Base-by-base conservation (phyloP, 2,888 invertebrate species). In the Stenodema calcarata region DNA sequence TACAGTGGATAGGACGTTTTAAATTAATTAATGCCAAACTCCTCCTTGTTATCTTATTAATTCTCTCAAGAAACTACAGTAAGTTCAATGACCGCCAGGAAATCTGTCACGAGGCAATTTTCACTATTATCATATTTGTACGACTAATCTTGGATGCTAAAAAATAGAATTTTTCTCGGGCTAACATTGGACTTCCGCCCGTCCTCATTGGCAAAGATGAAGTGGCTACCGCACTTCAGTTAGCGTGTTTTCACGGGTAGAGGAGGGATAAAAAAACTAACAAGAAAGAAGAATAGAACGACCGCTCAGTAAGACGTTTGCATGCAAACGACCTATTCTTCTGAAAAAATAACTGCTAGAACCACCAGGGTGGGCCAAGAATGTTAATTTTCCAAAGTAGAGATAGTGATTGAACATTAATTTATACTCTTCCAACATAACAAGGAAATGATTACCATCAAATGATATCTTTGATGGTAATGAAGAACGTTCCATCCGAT, bases 231-330 rank as follows among this genome's bases (percentile, higher is more conserved):
- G 35, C 41, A 18, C 7, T 73, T 69, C 69, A 69, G 30, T 73
- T 35, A 73, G 73, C 73, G 30, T 73, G 73, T 73, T 73, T 9
- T 14, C 41, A n/a, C 11, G 62, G 27, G 62, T 62, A 23, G 27
- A 62, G 27, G 23, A 73, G 18, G 18, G 18, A 35, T 35, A 12
- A 73, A 35, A 41, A 73, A 73, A 9, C 73, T 16, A 16, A 73
- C 12, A 69, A 23, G 28, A 69, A 18, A 35, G 44, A 78, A 44
- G 78, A 44, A 44, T n/a, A 78, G n/a, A 80, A 30, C 54, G n/a
- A 16, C 80, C 80, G 80, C 54, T 80, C 80, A 50, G 78, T 50
- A 80, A 80, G 80, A 80, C 80, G 42, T 80, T 80, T 50, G 80
- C 80, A 80, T 80, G 80, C 50, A 80, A 80, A 80, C 80, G 80